phyloP scores from a whole-genome alignment of 2,113 vertebrate genomes.

The Zosterops borbonicus region DNA sequence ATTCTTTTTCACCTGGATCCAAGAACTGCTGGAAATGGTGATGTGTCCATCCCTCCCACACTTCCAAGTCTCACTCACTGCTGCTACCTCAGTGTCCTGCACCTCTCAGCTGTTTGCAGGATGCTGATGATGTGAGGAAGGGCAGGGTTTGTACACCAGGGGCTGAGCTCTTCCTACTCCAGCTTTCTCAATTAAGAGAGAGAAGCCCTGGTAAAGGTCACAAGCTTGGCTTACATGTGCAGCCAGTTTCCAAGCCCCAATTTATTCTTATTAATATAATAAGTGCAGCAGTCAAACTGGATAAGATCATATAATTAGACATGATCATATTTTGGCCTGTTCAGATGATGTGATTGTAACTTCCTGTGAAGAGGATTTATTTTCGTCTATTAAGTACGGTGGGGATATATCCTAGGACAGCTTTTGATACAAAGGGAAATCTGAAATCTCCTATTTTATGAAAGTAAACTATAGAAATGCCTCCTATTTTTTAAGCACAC shows the following conservation, averaged over 20 bases:
- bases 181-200: neutral
- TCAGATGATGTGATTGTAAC: constrained; percentile 48
- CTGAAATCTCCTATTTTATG: neutral
- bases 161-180: neutral
- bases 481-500: neutral
- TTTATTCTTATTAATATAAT: constrained; percentile 77
- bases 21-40: rapidly evolving
- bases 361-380: constrained; percentile 46
- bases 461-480: neutral
- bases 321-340: constrained; percentile 33
- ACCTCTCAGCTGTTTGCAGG: neutral
- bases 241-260: constrained; percentile 39
- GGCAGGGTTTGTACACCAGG: neutral
- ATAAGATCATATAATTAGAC: constrained; percentile 60
- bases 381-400: neutral
- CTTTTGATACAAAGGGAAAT: neutral
- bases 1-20: neutral
- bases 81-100: neutral
- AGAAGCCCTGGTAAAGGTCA: constrained; percentile 6
- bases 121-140: neutral
- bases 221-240: neutral
- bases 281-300: constrained; percentile 69
- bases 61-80: neutral
- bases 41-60: neutral
- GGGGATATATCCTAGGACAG: neutral